phyloP scores from a whole-genome alignment of 37 sponge, comb jelly and placozoan species.

The Oscarella lobularis region DNA sequence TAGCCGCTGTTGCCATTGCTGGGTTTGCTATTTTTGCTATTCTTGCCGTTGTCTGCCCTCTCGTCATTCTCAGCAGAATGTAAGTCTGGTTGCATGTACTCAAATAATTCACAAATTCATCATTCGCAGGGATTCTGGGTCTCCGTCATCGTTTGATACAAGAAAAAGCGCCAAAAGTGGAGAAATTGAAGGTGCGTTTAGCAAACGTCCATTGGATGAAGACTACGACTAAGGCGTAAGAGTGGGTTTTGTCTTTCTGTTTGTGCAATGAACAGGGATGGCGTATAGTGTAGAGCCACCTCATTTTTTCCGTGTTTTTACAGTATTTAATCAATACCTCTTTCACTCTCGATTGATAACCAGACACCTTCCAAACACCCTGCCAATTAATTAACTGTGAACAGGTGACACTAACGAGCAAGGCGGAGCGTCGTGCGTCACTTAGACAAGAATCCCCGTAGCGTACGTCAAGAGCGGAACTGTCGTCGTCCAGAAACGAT shows the following conservation, averaged over 20 bases:
- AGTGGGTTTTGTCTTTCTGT: neutral
- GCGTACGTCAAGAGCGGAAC: no score
- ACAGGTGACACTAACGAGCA: no score
- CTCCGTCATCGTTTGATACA: neutral
- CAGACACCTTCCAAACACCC: no score
- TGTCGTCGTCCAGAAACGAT: no score
- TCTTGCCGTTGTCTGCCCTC: neutral
- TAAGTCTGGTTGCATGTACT: neutral
- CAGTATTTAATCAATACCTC: neutral
- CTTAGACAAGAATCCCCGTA: no score
- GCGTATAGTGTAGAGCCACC: neutral
- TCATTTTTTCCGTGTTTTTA: neutral
- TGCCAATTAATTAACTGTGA: no score
- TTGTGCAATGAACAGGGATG: neutral
- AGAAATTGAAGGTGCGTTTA: neutral
- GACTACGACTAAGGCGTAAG: neutral
- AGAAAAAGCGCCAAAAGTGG: neutral
- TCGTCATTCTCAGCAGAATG: neutral
- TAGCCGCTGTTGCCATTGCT: neutral
- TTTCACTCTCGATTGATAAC: neutral
- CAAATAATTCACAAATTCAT: neutral
- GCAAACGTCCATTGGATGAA: neutral
- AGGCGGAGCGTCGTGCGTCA: no score
- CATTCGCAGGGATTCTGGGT: neutral
- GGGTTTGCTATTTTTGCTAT: neutral